Base-by-base conservation (phyloP, 2,888 invertebrate species). In the Graphium colonna region DNA sequence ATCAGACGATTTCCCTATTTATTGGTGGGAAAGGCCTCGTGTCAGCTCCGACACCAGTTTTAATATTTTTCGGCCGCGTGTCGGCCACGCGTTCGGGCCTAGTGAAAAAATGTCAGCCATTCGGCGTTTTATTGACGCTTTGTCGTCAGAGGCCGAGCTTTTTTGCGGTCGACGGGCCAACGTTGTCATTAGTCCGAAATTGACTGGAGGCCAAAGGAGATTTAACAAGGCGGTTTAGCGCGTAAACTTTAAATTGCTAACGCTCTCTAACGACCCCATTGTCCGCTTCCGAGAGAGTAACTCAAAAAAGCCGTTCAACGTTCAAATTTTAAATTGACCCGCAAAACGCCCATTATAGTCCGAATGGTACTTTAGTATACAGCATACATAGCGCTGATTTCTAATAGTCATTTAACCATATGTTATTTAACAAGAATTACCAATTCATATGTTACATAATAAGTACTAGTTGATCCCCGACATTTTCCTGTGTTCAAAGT, bases 1-100 rank as follows among this genome's bases (percentile, higher is more conserved):
- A 80, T 71, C 77, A 77, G 71, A 75, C 64, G 66, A 69, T 68
- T 81, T 80, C 74, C 75, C 82, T 83, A 86, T 88, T 88, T 87
- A 87, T 88, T 86, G 87, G 89, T 86, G 88, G 88, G 88, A 87
- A 88, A 76, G 76, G 83, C 77, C 88, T 83, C 88, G 89, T 89
- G 89, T 89, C 87, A 85, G 74, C 68, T 85, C 85, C 88, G 85
- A 89, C 89, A 89, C 89, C 84, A 87, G 85, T 86, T 88, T 86
- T 88, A 89, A 88, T 88, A 88, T 88, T 87, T 36, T 84, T 73
- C 68, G 60, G 78, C 65, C 89, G 68, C 86, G 88, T 83, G 89
- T 1, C 63, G 0, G 71, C 49, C 89, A 85, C 89, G 87, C 74
- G 85, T 38, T 17, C 8, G 44, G 61, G 88, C 88, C 88, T 88